Percentiles rank a stretch among this genome's conserved stretches.
Conservation (phyloP, 1,140 invertebrate genomes). For the Rhizoglyphus robini region DNA sequence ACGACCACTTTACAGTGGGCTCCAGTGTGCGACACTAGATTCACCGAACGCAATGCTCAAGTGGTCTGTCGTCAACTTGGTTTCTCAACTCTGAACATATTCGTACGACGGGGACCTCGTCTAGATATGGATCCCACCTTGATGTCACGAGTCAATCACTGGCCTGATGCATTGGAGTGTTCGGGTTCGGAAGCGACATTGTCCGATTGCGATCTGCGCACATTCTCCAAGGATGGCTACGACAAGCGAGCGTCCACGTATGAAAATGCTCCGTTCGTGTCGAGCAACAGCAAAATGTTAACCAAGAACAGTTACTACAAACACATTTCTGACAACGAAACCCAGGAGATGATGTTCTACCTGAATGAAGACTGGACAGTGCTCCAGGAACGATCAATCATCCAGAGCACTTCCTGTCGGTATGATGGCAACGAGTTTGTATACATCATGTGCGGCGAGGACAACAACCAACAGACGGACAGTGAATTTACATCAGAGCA, state of each 20-base stretch:
- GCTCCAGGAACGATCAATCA: conserved; percentile 2
- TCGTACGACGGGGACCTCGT: conserved; percentile 59
- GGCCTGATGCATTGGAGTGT: conserved; percentile 79
- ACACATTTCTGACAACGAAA: conserved; percentile 8
- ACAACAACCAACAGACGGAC: conserved; percentile 43
- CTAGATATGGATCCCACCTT: conserved; percentile 73
- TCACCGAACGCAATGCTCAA: conserved; percentile 84
- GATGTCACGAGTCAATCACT: conserved; percentile 71
- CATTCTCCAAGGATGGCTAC: conserved; percentile 27
- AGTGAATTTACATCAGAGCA: conserved; percentile 43
- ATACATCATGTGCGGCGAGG: conserved; percentile 76
- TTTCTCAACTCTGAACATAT: conserved; percentile 71
- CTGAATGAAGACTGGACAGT: conserved; percentile 3
- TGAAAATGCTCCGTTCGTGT: not conserved
- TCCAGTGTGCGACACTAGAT: conserved; percentile 84
- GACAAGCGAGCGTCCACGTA: conserved; percentile 27
- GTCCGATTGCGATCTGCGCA: conserved; percentile 68
- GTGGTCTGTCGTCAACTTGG: conserved; percentile 90
- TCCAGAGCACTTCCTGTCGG: conserved; percentile 59
- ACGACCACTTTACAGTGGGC: conserved; percentile 87
- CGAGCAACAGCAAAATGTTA: not conserved
- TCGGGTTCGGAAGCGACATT: conserved; percentile 64
- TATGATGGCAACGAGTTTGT: conserved; percentile 75
- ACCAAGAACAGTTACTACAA: not conserved
- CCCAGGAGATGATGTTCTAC: conserved; percentile 7